Conservation (phyloP, 2,888 invertebrate genomes). For the Drosophila macrothrix region DNA sequence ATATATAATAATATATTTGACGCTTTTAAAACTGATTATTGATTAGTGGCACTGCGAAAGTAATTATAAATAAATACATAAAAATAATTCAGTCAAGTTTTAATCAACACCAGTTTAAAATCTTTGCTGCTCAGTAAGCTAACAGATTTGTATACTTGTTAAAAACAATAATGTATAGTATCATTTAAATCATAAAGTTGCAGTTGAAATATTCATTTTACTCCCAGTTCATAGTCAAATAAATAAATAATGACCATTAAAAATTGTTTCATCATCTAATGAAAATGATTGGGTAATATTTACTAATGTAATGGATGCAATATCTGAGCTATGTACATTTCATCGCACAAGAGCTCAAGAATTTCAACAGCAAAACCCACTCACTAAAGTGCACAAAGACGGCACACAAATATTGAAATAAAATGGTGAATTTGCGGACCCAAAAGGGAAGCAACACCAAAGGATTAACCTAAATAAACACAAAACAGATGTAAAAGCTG, state of each 20-base stretch:
- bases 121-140: neutral
- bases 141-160: neutral
- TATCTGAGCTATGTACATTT: slow-evolving; percentile 37
- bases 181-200: neutral
- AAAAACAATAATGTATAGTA: neutral
- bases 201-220: neutral
- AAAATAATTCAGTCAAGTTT: neutral
- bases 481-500: slow-evolving; percentile 72
- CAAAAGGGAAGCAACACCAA: slow-evolving; percentile 34
- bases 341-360: slow-evolving; percentile 41
- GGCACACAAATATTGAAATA: slow-evolving; percentile 67
- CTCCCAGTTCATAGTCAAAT: neutral
- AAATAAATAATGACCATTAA: neutral
- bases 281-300: slow-evolving; percentile 37
- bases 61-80: too few species aligned
- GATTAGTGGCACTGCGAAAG: too few species aligned
- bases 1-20: neutral
- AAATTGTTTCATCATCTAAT: slow-evolving; percentile 3
- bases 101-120: neutral
- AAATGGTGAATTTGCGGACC: slow-evolving; percentile 51
- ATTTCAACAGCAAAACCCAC: slow-evolving; percentile 50
- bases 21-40: neutral
- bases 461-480: slow-evolving; percentile 81
- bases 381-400: slow-evolving; percentile 65
- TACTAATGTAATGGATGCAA: slow-evolving; percentile 45